Evolutionary conservation across 64 coral and sea anemone species (phyloP).

Genomic region (Catalaphyllia jardinei): DNA sequence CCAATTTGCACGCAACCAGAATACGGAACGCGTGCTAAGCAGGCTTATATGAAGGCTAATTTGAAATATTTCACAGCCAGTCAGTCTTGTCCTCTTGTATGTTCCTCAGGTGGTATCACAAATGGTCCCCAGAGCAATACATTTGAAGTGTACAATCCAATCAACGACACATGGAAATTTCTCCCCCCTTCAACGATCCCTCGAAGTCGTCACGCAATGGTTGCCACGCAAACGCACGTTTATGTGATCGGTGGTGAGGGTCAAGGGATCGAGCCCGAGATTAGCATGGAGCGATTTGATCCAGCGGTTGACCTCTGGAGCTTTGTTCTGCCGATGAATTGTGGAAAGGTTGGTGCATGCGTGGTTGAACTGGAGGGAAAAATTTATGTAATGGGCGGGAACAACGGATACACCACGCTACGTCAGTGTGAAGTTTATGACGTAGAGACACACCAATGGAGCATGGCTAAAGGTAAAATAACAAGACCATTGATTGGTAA

Average conservation of each 20-base stretch:
- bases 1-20: too few relatives aligned
- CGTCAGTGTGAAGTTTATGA: slow-evolving; percentile 81
- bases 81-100: neutral
- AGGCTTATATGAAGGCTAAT: too few relatives aligned
- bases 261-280: slow-evolving; percentile 77
- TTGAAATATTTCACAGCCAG: neutral
- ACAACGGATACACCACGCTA: slow-evolving; percentile 72
- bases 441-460: slow-evolving; percentile 58
- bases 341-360: slow-evolving; percentile 82
- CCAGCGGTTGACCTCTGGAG: slow-evolving; percentile 73
- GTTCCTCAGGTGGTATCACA: slow-evolving; percentile 51
- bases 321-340: slow-evolving; percentile 83
- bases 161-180: slow-evolving; percentile 77
- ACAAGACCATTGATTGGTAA: too few relatives aligned
- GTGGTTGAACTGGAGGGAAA: slow-evolving; percentile 61
- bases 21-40: too few relatives aligned
- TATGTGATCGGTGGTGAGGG: slow-evolving; percentile 88
- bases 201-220: slow-evolving; percentile 61
- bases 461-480: slow-evolving; percentile 41
- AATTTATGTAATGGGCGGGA: slow-evolving; percentile 78
- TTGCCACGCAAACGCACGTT: slow-evolving; percentile 68
- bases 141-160: slow-evolving; percentile 84
- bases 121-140: slow-evolving; percentile 54
- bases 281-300: slow-evolving; percentile 89
- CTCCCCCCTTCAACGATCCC: slow-evolving; percentile 59